Evolutionary conservation across 1,140 invertebrate genomes (phyloP), one percentile per base, ranked within the genome.

Genomic region (Hylyphantes graminicola): DNA sequence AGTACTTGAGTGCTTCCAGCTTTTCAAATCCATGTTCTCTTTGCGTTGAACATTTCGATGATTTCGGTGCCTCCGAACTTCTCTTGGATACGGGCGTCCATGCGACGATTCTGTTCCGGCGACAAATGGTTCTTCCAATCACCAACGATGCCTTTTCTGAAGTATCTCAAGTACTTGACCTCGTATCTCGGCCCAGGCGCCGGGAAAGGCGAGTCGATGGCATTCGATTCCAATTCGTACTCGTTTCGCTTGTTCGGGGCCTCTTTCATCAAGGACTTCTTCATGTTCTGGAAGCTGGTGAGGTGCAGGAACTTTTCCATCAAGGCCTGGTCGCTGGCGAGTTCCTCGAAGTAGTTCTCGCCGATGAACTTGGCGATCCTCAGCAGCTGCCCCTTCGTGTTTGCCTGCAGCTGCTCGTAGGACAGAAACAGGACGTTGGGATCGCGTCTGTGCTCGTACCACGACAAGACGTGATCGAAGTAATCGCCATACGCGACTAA

Each of bases 51-150:
- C 81, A 84, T 84, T 4, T 84, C 73, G 13, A 84, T 84, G 8
- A 79, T 85, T 65, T 85, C 83, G 6, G 83, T 79, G 21, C 85
- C 87, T 11, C 86, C 86, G 35, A 90, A 87, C 51, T 86, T 84
- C 55, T 89, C 87, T n/a, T 85, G 50, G 13, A 88, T 90, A 21
- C 87, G 86, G 17, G 84, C 63, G 75, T 91, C 90, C 83, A 91
- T 90, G 35, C 85, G 81, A 77, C 89, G 88, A 48, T 87, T 88
- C 81, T 91, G 90, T 17, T 87, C 86, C 9, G 88, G 87, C 15
- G 89, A 90, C 82, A 91, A 89, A 76, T 90, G 88, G 54, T 88
- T 89, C 81, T 89, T 90, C 90, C 91, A 91, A 86, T 91, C 91
- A 9, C 90, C 91, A 12, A 90, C 89, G 61, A 87, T 86, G 13